Percentiles rank a stretch among this genome's conserved stretches.
Conservation (phyloP, 2,113 vertebrate species). For the Bubo scandiacus region DNA sequence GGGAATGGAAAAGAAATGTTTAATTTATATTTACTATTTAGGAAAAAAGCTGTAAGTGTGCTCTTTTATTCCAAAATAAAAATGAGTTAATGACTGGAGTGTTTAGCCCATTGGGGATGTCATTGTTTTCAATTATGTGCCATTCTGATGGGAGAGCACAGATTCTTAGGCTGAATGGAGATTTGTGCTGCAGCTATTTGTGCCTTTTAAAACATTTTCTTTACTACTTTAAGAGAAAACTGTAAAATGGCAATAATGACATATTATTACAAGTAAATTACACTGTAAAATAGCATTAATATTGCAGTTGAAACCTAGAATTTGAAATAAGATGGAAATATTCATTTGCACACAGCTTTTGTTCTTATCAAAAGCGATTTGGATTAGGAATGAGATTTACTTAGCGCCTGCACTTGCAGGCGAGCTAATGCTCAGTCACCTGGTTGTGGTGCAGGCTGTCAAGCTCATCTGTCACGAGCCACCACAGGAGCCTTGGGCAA, state of each 20-base stretch:
- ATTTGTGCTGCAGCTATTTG: slow-evolving; percentile 70
- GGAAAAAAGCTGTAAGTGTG: slow-evolving; percentile 49
- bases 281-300: slow-evolving; percentile 80
- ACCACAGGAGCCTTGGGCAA: background rate
- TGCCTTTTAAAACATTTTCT: slow-evolving; percentile 79
- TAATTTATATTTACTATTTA: slow-evolving; percentile 65
- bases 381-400: slow-evolving; percentile 59
- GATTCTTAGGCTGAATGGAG: slow-evolving; percentile 72
- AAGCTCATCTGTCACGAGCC: background rate
- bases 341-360: slow-evolving; percentile 78
- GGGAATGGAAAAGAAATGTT: slow-evolving; percentile 50
- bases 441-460: background rate
- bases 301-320: slow-evolving; percentile 81
- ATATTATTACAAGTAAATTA: slow-evolving; percentile 84
- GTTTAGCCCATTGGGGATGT: slow-evolving; percentile 68
- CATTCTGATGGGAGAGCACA: slow-evolving; percentile 70
- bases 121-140: slow-evolving; percentile 77
- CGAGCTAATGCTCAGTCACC: slow-evolving; percentile 9
- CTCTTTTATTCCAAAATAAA: slow-evolving; percentile 70
- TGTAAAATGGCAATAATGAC: slow-evolving; percentile 83
- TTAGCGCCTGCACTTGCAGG: background rate
- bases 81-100: slow-evolving; percentile 70
- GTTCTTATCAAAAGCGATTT: slow-evolving; percentile 74
- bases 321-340: slow-evolving; percentile 82
- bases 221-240: slow-evolving; percentile 81